Evolutionary conservation across 2,888 invertebrate species (phyloP), one percentile per base, ranked within the genome.

Genomic region (Drosophila mayaguana): DNA sequence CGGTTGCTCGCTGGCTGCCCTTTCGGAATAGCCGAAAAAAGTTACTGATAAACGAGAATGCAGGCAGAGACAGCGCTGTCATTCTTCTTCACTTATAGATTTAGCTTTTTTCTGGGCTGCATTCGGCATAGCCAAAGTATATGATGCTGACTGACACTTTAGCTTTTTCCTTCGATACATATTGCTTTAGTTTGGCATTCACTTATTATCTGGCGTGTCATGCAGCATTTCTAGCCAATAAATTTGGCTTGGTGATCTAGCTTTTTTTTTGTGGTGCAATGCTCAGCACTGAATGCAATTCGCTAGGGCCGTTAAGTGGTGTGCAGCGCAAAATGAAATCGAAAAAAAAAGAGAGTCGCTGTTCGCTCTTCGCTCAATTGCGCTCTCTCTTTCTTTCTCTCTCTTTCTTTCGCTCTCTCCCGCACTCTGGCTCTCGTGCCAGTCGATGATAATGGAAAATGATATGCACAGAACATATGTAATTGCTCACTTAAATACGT

Each of bases 1-100:
- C 62, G 64, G n/a, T 20, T 25, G 40, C 32, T 64, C 59, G 45
- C 55, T 45, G 20, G 54, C 54, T 57, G 63, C 70, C 70, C 75
- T 69, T 80, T 82, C 61, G 53, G 62, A 65, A 64, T 48, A 61
- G 22, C 65, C 80, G 75, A 88, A 76, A 64, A 34, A 57, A n/a
- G 25, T 34, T n/a, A 40, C 57, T 82, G 85, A 80, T 82, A 80
- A 83, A 53, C 38, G 77, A 72, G 56, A 80, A 65, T 80, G 77
- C 80, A 78, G 54, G 25, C n/a, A 22, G 48, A 78, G 54, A 20
- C n/a, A 34, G 48, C 32, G 50, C 8, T 50, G 50, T 11, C 34
- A 2, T 14, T 50, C 7, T 28, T 25, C 25, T 28, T n/a, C 11
- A 14, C 6, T 16, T n/a, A 5, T 11, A 48, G 6, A 32, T 18